Base-by-base conservation (phyloP, 2,888 invertebrate genomes). In the Oscheius sp. region DNA sequence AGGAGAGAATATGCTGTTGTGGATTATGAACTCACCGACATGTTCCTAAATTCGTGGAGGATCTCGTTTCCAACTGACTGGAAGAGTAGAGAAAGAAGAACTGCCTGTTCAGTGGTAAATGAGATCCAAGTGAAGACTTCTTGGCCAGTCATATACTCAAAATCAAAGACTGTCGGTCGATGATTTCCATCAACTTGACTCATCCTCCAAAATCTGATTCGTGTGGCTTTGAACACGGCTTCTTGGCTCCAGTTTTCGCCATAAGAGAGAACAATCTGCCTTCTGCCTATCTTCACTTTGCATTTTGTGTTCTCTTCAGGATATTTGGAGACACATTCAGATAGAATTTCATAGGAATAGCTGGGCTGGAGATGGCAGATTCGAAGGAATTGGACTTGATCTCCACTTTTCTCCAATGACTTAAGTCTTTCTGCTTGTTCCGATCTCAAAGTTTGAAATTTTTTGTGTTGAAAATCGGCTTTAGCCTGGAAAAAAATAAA, bases 151-250 rank as follows among this genome's bases (percentile, higher is more conserved):
- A 84, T 73, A 61, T 83, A 84, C 52, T 84, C 83, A 23, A 84
- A 75, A 61, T 84, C 84, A 69, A 84, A 84, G 0, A 68, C 39
- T 10, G 25, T 61, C 15, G 31, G 61, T 23, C 8, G 27, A 20
- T 23, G 42, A 23, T 61, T 17, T 12, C 64, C 72, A 25, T 76
- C 69, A 3, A 10, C 72, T 57, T 83, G 81, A 0, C 80, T 78
- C 33, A 97, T 94, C 81, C 96, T 91, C 97, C 97, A 98, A 85
- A 96, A 96, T 70, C 94, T 91, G 92, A 97, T 96, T 81, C 96
- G 90, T 0, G 96, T 96, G 42, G 96, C 94, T 88, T 94, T 93
- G 88, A 95, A 96, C 83, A 91, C 90, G 55, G 92, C 92, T 87
- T 96, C 96, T 78, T 91, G 27, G 6, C 45, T 12, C 29, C 29